Conservation (phyloP, 2,797 vertebrate species). For the Chromis chromis region DNA sequence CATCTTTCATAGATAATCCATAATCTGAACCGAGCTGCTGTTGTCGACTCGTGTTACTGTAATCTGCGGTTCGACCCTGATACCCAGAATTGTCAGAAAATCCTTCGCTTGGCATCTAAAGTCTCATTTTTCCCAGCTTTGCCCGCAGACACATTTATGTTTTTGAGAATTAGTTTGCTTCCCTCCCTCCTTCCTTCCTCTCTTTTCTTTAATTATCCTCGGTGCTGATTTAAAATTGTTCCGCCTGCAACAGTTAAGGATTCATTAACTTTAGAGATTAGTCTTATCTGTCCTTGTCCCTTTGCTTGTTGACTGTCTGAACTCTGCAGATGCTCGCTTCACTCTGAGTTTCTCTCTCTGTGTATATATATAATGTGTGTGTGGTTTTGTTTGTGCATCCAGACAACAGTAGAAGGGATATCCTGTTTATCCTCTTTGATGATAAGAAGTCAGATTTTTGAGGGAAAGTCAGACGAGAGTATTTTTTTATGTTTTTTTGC, state of each 20-base stretch:
- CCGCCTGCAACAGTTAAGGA: constrained; percentile 41
- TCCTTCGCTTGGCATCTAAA: constrained; percentile 23
- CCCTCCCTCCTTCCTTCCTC: fast-evolving
- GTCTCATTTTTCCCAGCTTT: constrained; percentile 38
- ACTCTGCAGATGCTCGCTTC: constrained; percentile 45
- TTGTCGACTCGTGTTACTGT: constrained; percentile 3
- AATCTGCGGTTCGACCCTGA: constrained; percentile 4
- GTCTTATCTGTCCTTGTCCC: constrained; percentile 59
- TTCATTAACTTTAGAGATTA: constrained; percentile 74
- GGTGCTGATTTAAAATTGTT: constrained; percentile 51
- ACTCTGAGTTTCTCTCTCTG: constrained; percentile 9
- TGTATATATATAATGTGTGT: constrained; percentile 8
- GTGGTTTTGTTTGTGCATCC: constrained; percentile 38
- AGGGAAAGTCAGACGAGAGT: constrained; percentile 43
- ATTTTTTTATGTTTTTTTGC: constrained; percentile 61
- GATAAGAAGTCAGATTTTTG: constrained; percentile 66
- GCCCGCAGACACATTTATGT: neutral
- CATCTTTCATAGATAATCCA: constrained; percentile 34
- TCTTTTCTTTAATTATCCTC: constrained; percentile 45
- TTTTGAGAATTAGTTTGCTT: constrained; percentile 3
- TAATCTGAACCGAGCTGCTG: constrained; percentile 45
- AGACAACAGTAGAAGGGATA: constrained; percentile 65
- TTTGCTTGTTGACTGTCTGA: constrained; percentile 37
- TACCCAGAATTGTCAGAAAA: constrained; percentile 44
- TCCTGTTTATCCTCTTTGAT: constrained; percentile 79